Evolutionary conservation across 1,140 invertebrate genomes (phyloP), one percentile per base, ranked within the genome.

Genomic region (Arion vulgaris): DNA sequence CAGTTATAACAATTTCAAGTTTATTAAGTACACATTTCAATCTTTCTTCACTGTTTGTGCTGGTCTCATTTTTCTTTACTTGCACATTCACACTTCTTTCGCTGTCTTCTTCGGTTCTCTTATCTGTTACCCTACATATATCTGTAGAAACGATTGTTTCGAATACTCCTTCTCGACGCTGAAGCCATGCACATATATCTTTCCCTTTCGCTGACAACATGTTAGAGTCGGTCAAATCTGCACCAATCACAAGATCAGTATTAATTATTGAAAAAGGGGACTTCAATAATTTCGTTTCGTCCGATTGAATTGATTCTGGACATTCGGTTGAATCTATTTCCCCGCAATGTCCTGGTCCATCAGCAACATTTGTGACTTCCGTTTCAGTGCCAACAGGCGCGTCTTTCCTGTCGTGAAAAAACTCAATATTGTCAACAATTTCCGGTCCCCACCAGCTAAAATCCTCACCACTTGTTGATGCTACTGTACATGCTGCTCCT

Each of bases 391-490:
- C 26, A 28, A 28, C 62, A 11, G 11, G 7, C 9, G 9, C n/a
- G 26, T 36, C 15, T 41, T 13, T 11, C 32, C 1, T 7, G 26
- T 75, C 73, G 32, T 75, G 73, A 45, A 75, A 75, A 51, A 75
- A 75, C 23, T 75, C 45, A 26, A 75, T 75, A 28, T 74, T 39
- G 1, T 75, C 73, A 1, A 32, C 41, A 28, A 28, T 13, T 34
- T 75, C 73, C 1, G 73, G 1, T n/a, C n/a, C 73, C 73, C 73
- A 75, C 73, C 73, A 75, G 45, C 9, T 75, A 2, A 75, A 32
- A 34, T 75, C 73, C 1, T 75, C 45, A 2, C 11, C 73, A 74
- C 72, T 74, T 11, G 71, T 72, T n/a, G 71, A 72, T 7, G 71
- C 23, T 9, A 41, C 39, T 5, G 15, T 41, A 23, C 17, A 7